Evolutionary conservation across 2,113 vertebrate species (phyloP), one percentile per base, ranked within the genome.

Genomic region (Vireo altiloquus): DNA sequence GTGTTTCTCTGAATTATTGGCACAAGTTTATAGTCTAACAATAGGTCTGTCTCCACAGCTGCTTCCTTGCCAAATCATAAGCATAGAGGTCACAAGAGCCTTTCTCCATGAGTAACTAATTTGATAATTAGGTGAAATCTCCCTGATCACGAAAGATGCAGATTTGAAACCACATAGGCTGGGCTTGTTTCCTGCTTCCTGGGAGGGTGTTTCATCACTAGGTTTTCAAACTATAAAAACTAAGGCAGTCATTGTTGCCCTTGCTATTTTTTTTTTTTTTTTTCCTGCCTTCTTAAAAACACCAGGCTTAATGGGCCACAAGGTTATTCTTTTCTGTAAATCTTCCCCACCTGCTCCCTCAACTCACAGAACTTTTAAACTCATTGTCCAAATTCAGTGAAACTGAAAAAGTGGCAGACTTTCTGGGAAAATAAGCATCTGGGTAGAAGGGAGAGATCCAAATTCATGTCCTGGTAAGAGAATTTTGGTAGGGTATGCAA

Each of bases 71-170:
- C 69, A 65, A 59, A 37, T 77, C 37, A 57, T 31, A 69, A 65
- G 37, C 70, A 40, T 1, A 65, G 63, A 79, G 46, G 57, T 85
- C 71, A 79, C 71, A 89, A 68, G 18, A 46, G 37, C n/a, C 31
- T 79, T 61, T 72, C 49, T 90, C 37, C 0, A 0, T 64, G 28
- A 82, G 37, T 64, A 82, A 66, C 44, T 91, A 33, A 82, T 86
- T 82, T 84, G 70, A 68, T 76, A 82, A 87, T 82, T 91, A 64
- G 35, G 15, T 90, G 53, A 87, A 85, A 91, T 72, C 53, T 82
- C 49, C 27, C 27, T 40, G 44, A 57, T 76, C 35, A 18, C 27
- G 23, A 39, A 75, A 82, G 65, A 28, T 30, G 21, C 22, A 78
- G 69, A 79, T 91, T 71, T 82, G 21, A 87, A 95, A 70, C 23